Base-by-base conservation (phyloP, 92 coral and sea anemone species). In the Muricea muricata region DNA sequence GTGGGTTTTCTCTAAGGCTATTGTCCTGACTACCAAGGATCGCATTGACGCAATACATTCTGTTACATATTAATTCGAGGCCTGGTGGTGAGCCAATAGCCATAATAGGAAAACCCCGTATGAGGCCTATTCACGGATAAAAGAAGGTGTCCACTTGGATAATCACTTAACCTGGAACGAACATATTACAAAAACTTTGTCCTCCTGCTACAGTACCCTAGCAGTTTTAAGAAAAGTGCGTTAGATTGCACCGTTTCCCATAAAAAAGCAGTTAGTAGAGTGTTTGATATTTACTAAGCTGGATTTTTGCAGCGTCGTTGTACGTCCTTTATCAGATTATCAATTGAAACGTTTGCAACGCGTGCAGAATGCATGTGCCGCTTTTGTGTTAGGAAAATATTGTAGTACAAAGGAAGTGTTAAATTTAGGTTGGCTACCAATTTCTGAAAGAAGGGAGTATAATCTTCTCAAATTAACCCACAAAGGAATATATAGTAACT, bases 401-500 rank as follows among this genome's bases (percentile, higher is more conserved):
- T n/a, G n/a, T n/a, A n/a, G n/a, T n/a, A n/a, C n/a, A n/a, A n/a
- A n/a, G n/a, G n/a, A n/a, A n/a, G n/a, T n/a, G n/a, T n/a, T n/a
- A n/a, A n/a, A n/a, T n/a, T n/a, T n/a, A n/a, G n/a, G n/a, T n/a
- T n/a, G n/a, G n/a, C n/a, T n/a, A n/a, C n/a, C n/a, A n/a, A n/a
- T n/a, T n/a, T n/a, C n/a, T n/a, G n/a, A n/a, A n/a, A n/a, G n/a
- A 65, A 29, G 45, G 80, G 80, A 75, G 81, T 75, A 42, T 75
- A 75, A 75, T 34, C 58, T 52, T 52, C 58, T 52, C 15, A 52
- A 52, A 52, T 21, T 52, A 52, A 52, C 58, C 23, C 18, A 52
- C 18, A 12, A 12, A 52, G 58, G 58, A 52, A 52, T n/a, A n/a
- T n/a, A n/a, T n/a, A n/a, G n/a, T n/a, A n/a, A n/a, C n/a, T n/a